Evolutionary conservation across 2,113 vertebrate species (phyloP).

Genomic region (Gymnobelideus leadbeateri): DNA sequence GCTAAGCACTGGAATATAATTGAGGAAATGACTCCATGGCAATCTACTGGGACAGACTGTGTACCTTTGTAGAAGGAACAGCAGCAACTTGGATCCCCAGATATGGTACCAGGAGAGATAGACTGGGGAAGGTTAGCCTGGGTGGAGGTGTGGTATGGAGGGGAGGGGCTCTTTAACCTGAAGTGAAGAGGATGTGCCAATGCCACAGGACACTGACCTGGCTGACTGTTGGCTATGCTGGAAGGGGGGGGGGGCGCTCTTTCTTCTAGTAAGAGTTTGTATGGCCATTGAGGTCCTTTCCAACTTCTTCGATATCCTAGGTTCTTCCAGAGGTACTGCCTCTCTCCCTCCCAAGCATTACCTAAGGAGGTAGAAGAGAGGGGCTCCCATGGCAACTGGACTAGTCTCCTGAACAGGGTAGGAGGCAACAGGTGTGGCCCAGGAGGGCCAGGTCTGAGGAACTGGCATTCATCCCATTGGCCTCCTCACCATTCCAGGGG

Average conservation of each 20-base stretch:
- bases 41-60: background rate
- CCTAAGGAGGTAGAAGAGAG: background rate
- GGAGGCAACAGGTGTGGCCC: background rate
- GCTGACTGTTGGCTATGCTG: background rate
- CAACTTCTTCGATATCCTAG: background rate
- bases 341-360: background rate
- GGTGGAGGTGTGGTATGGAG: background rate
- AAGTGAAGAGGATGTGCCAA: background rate
- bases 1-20: background rate
- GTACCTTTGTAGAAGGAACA: background rate
- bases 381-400: background rate
- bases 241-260: background rate
- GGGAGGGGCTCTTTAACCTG: background rate
- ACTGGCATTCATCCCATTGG: background rate
- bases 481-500: background rate
- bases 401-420: background rate
- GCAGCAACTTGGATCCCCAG: background rate
- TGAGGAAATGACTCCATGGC: background rate
- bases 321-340: background rate
- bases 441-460: slow-evolving; percentile 14
- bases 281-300: background rate
- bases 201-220: background rate
- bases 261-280: slow-evolving; percentile 27
- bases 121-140: background rate
- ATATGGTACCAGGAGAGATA: background rate